phyloP scores from a whole-genome alignment of 2,888 invertebrate species.

The Monoplex corrugatus region DNA sequence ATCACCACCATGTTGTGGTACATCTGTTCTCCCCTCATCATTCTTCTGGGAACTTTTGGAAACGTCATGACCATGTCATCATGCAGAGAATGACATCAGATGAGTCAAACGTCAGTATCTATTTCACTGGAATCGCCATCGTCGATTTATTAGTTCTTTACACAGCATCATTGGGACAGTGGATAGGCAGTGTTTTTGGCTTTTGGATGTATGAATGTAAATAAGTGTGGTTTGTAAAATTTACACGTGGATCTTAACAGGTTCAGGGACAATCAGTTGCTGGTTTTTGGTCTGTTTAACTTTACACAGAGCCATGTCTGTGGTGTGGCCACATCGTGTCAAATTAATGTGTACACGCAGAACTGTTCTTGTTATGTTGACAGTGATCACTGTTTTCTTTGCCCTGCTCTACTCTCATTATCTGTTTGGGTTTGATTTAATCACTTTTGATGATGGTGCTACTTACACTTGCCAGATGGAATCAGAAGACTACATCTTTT shows the following conservation, averaged over 20 bases:
- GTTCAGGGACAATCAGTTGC: not conserved
- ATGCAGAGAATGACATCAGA: not conserved
- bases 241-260: not conserved
- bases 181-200: not conserved
- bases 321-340: not conserved
- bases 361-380: not conserved
- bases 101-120: not conserved
- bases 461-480: not conserved
- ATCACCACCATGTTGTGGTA: not conserved
- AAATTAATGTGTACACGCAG: not conserved
- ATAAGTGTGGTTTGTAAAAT: not conserved
- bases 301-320: constrained; percentile 8
- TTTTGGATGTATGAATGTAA: not conserved
- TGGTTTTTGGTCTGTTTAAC: constrained; percentile 13
- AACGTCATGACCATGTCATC: constrained; percentile 24
- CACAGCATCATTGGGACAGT: not conserved
- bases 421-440: not conserved
- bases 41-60: not conserved
- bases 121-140: not conserved
- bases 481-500: not conserved
- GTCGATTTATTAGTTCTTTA: not conserved
- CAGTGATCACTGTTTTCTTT: not conserved
- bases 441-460: not conserved
- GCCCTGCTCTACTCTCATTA: not conserved
- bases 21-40: not conserved